These are phyloP conservation scores for Junonia oenone DNA, from an alignment of 2,888 invertebrate species.

Conservation along the genomic window DNA sequence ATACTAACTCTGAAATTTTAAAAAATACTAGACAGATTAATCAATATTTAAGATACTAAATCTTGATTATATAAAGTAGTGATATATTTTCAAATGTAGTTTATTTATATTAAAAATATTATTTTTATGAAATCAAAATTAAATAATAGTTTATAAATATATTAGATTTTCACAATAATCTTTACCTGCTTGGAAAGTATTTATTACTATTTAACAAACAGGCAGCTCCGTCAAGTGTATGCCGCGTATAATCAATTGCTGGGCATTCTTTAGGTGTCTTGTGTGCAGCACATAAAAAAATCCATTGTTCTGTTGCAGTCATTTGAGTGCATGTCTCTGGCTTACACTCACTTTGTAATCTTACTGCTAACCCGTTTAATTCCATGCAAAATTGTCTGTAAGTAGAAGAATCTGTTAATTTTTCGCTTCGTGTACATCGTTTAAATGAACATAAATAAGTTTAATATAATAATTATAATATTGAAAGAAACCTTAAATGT, in stretches of 20 bases:
- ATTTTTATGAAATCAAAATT: no score
- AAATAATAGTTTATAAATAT: no score
- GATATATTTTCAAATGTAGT: no score
- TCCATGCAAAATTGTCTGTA: conserved; percentile 99
- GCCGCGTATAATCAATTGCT: conserved; percentile 99
- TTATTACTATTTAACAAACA: conserved; percentile 99
- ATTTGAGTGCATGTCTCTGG: conserved; percentile 99
- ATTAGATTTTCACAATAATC: no score
- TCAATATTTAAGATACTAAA: no score
- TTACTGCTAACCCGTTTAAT: conserved; percentile 97
- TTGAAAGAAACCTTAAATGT: conserved; percentile 94
- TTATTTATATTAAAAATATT: no score
- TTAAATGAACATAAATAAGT: neutral
- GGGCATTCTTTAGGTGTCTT: conserved; percentile 99
- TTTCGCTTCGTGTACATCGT: neutral
- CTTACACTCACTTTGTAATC: conserved; percentile 96
- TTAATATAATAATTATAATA: neutral
- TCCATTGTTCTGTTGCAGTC: conserved; percentile 99
- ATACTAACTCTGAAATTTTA: conserved; percentile 96
- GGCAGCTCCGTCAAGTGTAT: conserved; percentile 98
- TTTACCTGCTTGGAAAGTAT: conserved; percentile 98
- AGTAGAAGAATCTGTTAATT: conserved; percentile 2
- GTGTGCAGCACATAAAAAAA: conserved; percentile 99
- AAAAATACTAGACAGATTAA: no score
- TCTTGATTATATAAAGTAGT: no score